These are phyloP conservation scores for Tethea ocularis DNA, from an alignment of 2,888 invertebrate genomes.

Conservation along the genomic window DNA sequence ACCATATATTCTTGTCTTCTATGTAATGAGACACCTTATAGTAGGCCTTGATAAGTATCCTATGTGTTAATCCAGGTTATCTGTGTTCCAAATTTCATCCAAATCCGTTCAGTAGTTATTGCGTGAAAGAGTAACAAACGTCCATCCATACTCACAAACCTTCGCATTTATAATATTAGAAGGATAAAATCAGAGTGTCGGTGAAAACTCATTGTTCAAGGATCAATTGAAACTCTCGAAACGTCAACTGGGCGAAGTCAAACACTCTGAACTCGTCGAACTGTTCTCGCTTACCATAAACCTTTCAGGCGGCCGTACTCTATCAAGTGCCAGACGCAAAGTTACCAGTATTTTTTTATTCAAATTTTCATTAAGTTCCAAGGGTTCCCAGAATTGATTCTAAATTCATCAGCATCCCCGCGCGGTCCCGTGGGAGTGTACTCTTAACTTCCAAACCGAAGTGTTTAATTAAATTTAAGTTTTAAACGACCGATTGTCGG, in stretches of 20 bases:
- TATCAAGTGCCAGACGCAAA: not conserved
- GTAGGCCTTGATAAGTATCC: too few species aligned
- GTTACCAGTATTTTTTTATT: not conserved
- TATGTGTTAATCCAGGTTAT: too few species aligned
- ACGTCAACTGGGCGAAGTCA: not conserved
- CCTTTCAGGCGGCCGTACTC: not conserved
- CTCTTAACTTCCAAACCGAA: not conserved
- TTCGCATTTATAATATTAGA: too few species aligned
- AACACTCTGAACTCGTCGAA: not conserved
- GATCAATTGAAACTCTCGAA: not conserved
- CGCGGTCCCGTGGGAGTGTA: not conserved
- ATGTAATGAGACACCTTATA: too few species aligned
- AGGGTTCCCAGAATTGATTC: not conserved
- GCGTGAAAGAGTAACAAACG: too few species aligned
- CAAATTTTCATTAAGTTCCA: not conserved
- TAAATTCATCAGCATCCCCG: not conserved
- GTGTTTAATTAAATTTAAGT: not conserved
- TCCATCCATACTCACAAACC: too few species aligned
- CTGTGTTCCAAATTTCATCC: too few species aligned
- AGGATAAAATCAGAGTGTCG: too few species aligned
- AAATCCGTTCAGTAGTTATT: too few species aligned
- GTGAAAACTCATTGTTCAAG: not conserved
- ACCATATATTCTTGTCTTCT: too few species aligned
- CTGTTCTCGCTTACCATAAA: not conserved
- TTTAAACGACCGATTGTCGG: not conserved